phyloP scores from a whole-genome alignment of 1,140 invertebrate genomes.

The Hydropsyche tenuis region DNA sequence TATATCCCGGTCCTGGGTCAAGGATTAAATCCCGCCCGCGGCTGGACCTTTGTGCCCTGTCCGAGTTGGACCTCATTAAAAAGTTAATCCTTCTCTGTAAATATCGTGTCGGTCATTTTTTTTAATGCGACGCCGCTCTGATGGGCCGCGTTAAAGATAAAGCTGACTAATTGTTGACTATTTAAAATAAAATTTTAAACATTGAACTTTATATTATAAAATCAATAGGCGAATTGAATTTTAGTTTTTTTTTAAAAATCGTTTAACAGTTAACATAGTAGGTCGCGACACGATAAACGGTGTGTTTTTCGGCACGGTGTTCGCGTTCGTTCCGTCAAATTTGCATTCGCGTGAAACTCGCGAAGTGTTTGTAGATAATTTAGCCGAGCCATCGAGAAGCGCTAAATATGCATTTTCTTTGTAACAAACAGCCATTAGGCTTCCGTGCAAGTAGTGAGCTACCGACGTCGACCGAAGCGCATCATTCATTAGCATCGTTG shows the following conservation, averaged over 20 bases:
- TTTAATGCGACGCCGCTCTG: too few relatives aligned
- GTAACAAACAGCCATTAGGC: conserved; percentile 19
- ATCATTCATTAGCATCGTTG: conserved; percentile 22
- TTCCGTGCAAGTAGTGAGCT: conserved; percentile 15
- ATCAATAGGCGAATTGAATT: too few relatives aligned
- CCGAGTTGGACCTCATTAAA: not conserved
- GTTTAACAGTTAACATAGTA: too few relatives aligned
- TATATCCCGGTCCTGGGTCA: conserved; percentile 30
- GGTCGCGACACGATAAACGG: too few relatives aligned
- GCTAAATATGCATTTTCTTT: conserved; percentile 22
- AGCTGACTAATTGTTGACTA: too few relatives aligned
- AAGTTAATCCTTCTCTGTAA: not conserved
- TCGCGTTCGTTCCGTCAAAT: not conserved
- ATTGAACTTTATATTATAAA: too few relatives aligned
- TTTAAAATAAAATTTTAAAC: too few relatives aligned
- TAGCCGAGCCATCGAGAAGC: not conserved
- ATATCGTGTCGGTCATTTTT: too few relatives aligned
- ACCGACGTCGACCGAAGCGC: not conserved
- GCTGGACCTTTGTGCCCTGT: not conserved
- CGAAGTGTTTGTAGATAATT: conserved; percentile 5
- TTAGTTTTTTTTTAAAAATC: too few relatives aligned
- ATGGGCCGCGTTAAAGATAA: too few relatives aligned
- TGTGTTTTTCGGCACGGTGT: too few relatives aligned
- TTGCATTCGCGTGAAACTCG: conserved; percentile 4
- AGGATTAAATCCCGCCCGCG: conserved; percentile 20